Evolutionary conservation across 2,888 invertebrate genomes (phyloP).

Genomic region (Drosophila nr. fundita): DNA sequence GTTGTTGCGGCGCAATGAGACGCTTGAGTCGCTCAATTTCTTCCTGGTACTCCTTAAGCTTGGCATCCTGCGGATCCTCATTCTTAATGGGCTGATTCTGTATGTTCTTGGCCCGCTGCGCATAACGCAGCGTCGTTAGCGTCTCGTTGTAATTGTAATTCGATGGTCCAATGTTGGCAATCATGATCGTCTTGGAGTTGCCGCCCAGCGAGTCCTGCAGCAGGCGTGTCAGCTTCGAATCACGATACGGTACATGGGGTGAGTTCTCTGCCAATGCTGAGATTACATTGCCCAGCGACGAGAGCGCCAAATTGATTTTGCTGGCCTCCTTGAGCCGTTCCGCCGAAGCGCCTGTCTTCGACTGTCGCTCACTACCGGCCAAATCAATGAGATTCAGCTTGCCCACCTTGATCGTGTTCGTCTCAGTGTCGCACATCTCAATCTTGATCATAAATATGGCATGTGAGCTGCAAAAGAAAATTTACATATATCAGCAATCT

Average conservation of each 20-base stretch:
- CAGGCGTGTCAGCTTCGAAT: conserved; percentile 97
- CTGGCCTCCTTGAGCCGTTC: conserved; percentile 97
- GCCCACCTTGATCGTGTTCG: conserved; percentile 90
- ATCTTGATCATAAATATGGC: conserved; percentile 99
- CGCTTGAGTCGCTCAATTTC: conserved; percentile 92
- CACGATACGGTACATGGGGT: conserved; percentile 98
- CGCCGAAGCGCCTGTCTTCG: conserved; percentile 97
- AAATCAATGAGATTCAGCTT: conserved; percentile 98
- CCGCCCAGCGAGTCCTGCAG: conserved; percentile 99
- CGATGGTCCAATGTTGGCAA: conserved; percentile 99
- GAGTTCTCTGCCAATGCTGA: conserved; percentile 98
- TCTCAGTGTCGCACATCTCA: conserved; percentile 93
- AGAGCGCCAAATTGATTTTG: conserved; percentile 98
- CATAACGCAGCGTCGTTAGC: conserved; percentile 97
- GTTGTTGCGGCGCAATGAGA: conserved; percentile 85
- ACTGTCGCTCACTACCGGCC: conserved; percentile 98
- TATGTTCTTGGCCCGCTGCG: conserved; percentile 98
- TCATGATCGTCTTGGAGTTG: conserved; percentile 99
- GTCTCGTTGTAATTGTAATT: conserved; percentile 99
- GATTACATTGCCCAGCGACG: conserved; percentile 99
- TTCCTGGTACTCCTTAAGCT: conserved; percentile 97
- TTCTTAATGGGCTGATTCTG: conserved; percentile 99
- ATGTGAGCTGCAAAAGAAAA: conserved; percentile 90
- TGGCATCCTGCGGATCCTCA: conserved; percentile 99
- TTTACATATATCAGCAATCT: neutral